Conservation (phyloP, 2,888 invertebrate species). For the Lycaena phlaeas region DNA sequence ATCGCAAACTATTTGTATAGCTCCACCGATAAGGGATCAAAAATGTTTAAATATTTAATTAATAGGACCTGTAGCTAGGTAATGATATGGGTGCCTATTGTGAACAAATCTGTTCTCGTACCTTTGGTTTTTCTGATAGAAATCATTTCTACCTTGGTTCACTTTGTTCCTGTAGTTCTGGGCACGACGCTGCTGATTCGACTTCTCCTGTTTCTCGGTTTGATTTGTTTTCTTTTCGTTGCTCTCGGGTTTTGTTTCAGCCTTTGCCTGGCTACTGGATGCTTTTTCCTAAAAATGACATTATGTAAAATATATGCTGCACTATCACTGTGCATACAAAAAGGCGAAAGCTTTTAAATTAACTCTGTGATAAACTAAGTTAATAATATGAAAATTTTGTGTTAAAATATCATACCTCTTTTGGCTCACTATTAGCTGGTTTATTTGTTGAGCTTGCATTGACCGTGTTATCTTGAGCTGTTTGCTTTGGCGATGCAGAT, state of each 20-base stretch:
- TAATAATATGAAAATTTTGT: background rate
- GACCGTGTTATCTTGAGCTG: constrained; percentile 15
- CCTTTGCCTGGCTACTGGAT: constrained; percentile 21
- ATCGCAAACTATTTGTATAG: constrained; percentile 10
- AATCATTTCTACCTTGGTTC: constrained; percentile 39
- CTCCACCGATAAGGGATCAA: constrained; percentile 2
- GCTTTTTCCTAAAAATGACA: constrained; percentile 45
- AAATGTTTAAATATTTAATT: constrained; percentile 32
- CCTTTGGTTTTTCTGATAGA: constrained; percentile 56
- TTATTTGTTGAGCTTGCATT: constrained; percentile 11
- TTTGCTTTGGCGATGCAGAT: constrained; percentile 20
- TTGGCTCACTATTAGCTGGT: constrained; percentile 12
- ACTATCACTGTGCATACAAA: no score
- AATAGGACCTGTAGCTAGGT: constrained; percentile 62
- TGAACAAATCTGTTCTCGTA: constrained; percentile 56
- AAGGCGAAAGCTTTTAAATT: no score
- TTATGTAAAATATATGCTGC: no score
- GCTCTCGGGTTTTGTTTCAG: constrained; percentile 16
- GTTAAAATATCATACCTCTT: constrained; percentile 16
- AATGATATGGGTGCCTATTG: constrained; percentile 54
- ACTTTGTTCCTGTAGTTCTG: constrained; percentile 53
- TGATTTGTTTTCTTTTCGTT: constrained; percentile 32
- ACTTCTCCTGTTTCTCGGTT: constrained; percentile 40
- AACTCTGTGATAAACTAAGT: background rate
- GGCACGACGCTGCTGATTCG: constrained; percentile 32